These are phyloP conservation scores for Pyrocoelia pectoralis DNA, from an alignment of 2,888 invertebrate species.

Conservation along the genomic window DNA sequence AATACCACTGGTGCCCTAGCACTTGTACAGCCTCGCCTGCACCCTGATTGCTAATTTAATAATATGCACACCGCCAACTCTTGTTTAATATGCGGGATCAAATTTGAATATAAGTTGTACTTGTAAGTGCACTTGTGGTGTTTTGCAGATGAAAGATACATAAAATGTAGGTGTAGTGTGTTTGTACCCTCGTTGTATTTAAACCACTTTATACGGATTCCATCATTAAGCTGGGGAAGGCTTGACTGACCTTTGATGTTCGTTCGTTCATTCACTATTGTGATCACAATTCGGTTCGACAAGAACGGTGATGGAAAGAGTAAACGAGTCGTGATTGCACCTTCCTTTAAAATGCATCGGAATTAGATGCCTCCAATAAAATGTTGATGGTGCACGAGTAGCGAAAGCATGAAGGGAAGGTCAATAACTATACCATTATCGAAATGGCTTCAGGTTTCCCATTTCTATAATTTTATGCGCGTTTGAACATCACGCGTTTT, in stretches of 20 bases:
- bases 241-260: conserved; percentile 24
- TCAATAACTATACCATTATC: conserved; percentile 38
- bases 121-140: conserved; percentile 30
- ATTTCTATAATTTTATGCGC: conserved; percentile 47
- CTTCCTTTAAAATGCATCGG: not conserved
- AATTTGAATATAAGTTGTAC: conserved; percentile 65
- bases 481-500: conserved; percentile 43
- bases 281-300: conserved; percentile 13
- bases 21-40: conserved; percentile 39
- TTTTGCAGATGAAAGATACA: conserved; percentile 30
- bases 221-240: conserved; percentile 15
- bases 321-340: not conserved
- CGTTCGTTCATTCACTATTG: conserved; percentile 15
- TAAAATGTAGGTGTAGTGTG: conserved; percentile 26
- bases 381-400: not conserved
- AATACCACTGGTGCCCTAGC: conserved; percentile 43
- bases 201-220: conserved; percentile 13
- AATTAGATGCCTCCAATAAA: not conserved
- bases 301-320: not conserved
- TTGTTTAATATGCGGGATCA: conserved; percentile 62
- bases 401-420: conserved; percentile 11
- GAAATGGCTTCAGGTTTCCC: conserved; percentile 44
- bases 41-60: conserved; percentile 60
- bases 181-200: conserved; percentile 19
- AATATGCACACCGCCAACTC: conserved; percentile 59